Base-by-base conservation (phyloP, 2,888 invertebrate genomes). In the Leucoptera coffeella region DNA sequence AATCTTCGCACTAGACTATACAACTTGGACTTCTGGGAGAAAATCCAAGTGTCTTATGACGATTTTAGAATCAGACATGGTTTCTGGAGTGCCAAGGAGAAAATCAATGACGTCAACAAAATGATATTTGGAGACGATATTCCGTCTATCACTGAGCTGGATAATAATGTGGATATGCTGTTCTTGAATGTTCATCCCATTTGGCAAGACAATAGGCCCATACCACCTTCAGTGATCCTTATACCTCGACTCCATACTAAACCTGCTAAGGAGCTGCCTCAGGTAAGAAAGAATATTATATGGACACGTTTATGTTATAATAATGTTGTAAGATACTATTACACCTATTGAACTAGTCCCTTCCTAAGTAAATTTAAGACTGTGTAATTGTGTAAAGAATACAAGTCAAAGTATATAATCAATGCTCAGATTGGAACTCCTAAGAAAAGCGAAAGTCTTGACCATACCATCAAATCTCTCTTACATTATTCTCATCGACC, bases 21-120 rank as follows among this genome's bases (percentile, higher is more conserved):
- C 6, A 41, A 49, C 23, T 25, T 47, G 1, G 38, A 43, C 0
- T 12, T 40, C 0, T 42, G 40, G 43, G 51, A 55, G 14, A 50
- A 48, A 32, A 2, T 45, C 0, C 1, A 11, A 0, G 40, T 41
- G 10, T 9, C 45, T 0, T 39, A 41, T 19, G 31, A 32, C 1
- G 11, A 30, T 4, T 17, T 36, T 9, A 30, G 28, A 5, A n/a
- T 23, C 3, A 14, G 17, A 15, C 23, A 15, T 2, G 3, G 12
- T 6, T 11, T 14, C 6, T 14, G 14, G 14, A 4, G 8, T 11
- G n/a, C 15, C 6, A n/a, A 22, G n/a, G 15, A 14, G 11, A 9
- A 4, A 4, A 23, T 22, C 12, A 15, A 27, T 15, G 22, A 12
- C 8, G 11, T 27, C 10, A 7, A 17, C 3, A 22, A 12, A 15